These are phyloP conservation scores for Gastrophysa polygoni DNA, from an alignment of 2,888 invertebrate species.

Conservation along the genomic window DNA sequence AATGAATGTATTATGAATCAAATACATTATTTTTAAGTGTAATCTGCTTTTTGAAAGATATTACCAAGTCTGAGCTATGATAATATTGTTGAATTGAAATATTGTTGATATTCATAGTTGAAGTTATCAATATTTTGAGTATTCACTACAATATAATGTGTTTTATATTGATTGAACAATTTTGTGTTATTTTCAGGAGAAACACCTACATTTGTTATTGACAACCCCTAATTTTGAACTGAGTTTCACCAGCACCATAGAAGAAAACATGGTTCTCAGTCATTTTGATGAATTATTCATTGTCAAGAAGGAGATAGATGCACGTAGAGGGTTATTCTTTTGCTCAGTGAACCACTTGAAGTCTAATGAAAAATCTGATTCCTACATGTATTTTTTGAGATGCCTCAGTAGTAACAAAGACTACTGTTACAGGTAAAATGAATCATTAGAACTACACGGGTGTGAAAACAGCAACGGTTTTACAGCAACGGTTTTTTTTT, in stretches of 20 bases:
- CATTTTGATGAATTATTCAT: slow-evolving; percentile 44
- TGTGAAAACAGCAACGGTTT: no score
- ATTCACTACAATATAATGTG: no score
- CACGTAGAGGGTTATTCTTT: slow-evolving; percentile 25
- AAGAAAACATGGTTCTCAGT: slow-evolving; percentile 43
- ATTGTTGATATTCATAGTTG: no score
- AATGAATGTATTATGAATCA: no score
- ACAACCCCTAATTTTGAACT: slow-evolving; percentile 44
- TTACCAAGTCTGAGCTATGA: no score
- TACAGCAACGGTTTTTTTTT: no score
- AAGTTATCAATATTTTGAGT: no score
- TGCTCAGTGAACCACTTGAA: slow-evolving; percentile 35
- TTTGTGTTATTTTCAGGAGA: not conserved
- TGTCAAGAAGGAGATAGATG: slow-evolving; percentile 42
- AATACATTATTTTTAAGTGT: no score
- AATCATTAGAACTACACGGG: not conserved
- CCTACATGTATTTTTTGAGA: slow-evolving; percentile 31
- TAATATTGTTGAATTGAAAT: no score
- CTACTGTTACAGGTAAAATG: slow-evolving; percentile 16
- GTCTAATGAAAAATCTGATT: slow-evolving; percentile 21
- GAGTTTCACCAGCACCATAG: slow-evolving; percentile 43
- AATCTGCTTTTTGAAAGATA: no score
- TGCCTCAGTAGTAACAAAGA: slow-evolving; percentile 23
- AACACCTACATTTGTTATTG: slow-evolving; percentile 43
- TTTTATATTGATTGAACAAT: not conserved